Evolutionary conservation across 2,888 invertebrate genomes (phyloP), one percentile per base, ranked within the genome.

Genomic region (Lithophane socia): DNA sequence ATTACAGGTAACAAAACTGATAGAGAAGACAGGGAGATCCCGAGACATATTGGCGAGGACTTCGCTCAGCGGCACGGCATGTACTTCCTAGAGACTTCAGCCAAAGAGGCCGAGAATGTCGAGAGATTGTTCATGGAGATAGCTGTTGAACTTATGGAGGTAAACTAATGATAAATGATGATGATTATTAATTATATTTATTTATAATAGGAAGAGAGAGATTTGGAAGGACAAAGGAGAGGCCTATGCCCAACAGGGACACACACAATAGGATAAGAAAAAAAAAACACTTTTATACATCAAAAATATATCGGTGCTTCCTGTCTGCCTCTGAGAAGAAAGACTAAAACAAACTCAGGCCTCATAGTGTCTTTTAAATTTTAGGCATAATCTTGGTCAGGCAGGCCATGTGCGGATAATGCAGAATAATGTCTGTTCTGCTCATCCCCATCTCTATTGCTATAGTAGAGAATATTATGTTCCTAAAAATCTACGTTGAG

Each of bases 51-150:
- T 67, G 99, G 99, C 1, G 99, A 99, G 94, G 99, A 99, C 93
- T 99, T 99, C 97, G 99, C 99, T 37, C 98, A 98, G 91, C 97
- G 99, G 88, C 99, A 99, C 92, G 98, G 99, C 90, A 99, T 99
- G 99, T 99, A 99, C 94, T 99, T 99, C 96, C 97, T 99, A 88
- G 99, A 99, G 97, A 99, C 99, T 0, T 99, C 99, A 0, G 99
- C 99, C 0, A 99, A 99, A 94, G 99, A 99, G 95, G 99, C 99
- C 3, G 99, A 99, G 91, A 99, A 99, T 96, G 99, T 99, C 7
- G 99, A 99, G 94, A 98, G 98, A 92, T 97, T 99, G 79, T 99
- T 99, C 94, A 98, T 99, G 97, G 99, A 99, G 96, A 99, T 99
- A 90, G 99, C 99, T 83, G 98, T 98, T 84, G 99, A 98, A 95